A percentile compares a stretch with the other conserved stretches of the same genome.
These are phyloP conservation scores for Nemopilema nomurai DNA, from an alignment of 30 jellyfish, hydroid and myxozoan genomes.

Conservation along the genomic window DNA sequence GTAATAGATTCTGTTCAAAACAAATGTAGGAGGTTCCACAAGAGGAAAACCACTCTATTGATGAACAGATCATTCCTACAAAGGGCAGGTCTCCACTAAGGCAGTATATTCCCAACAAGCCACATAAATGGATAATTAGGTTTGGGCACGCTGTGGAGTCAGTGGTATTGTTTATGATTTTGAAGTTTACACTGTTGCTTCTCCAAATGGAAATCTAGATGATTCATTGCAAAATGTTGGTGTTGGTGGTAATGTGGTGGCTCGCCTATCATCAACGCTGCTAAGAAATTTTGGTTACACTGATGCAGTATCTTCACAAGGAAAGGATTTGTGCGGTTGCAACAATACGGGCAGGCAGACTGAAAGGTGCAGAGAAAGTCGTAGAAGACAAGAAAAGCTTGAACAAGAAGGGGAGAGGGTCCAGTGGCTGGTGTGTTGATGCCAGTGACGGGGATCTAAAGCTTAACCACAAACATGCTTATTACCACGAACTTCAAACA, in stretches of 20 bases:
- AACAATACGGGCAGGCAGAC: slow-evolving; percentile 30
- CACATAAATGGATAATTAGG: slow-evolving; percentile 58
- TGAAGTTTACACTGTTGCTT: slow-evolving; percentile 36
- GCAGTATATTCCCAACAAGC: slow-evolving; percentile 39
- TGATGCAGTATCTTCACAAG: slow-evolving; percentile 13
- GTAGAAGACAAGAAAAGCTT: slow-evolving; percentile 16
- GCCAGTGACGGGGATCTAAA: no score
- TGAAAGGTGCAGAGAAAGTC: slow-evolving; percentile 35
- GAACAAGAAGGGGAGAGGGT: slow-evolving; percentile 32
- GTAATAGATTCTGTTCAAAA: slow-evolving; percentile 1
- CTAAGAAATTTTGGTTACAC: slow-evolving; percentile 14
- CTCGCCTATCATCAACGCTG: slow-evolving; percentile 10
- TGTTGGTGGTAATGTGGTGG: slow-evolving; percentile 35
- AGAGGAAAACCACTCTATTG: slow-evolving; percentile 37
- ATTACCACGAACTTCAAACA: no score
- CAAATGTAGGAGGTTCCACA: slow-evolving; percentile 29
- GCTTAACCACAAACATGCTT: no score
- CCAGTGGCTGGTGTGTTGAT: slow-evolving; percentile 25
- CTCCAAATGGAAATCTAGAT: background rate
- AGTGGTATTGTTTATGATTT: slow-evolving; percentile 15
- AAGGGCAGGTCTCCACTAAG: slow-evolving; percentile 16
- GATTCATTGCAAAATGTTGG: slow-evolving; percentile 3
- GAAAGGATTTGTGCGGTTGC: slow-evolving; percentile 23
- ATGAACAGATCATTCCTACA: slow-evolving; percentile 42
- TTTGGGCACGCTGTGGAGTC: slow-evolving; percentile 58